These are phyloP conservation scores for Halcyon chelicuti DNA, from an alignment of 2,797 vertebrate species.

Conservation along the genomic window DNA sequence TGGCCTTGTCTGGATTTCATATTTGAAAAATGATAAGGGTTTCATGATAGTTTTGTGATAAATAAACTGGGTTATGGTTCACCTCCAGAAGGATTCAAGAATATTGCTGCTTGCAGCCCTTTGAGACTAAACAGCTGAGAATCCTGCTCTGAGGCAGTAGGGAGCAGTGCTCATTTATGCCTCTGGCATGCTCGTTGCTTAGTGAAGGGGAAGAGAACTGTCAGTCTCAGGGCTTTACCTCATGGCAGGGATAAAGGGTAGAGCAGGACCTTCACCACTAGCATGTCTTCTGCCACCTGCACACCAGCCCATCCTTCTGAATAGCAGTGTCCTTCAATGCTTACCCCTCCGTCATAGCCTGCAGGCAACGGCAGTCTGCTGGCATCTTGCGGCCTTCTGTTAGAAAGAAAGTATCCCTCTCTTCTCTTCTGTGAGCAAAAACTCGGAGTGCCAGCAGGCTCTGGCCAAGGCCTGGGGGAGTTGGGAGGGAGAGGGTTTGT, in stretches of 20 bases:
- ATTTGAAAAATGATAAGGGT: constrained; percentile 54
- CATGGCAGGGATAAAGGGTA: neutral
- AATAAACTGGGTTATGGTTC: constrained; percentile 28
- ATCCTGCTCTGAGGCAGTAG: neutral
- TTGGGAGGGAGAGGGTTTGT: neutral
- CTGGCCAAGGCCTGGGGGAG: neutral
- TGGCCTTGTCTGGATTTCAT: constrained; percentile 43
- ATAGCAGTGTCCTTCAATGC: neutral
- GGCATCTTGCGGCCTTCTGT: neutral
- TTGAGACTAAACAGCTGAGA: neutral
- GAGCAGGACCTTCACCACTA: neutral
- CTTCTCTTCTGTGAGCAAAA: neutral
- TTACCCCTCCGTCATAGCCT: neutral
- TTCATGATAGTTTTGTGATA: constrained; percentile 6
- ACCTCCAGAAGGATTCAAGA: neutral
- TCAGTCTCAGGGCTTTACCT: neutral
- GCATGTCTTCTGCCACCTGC: neutral
- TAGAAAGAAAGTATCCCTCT: neutral
- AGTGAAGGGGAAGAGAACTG: neutral
- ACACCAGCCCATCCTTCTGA: neutral
- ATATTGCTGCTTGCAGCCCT: neutral
- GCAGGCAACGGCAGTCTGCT: neutral
- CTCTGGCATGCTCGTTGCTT: neutral
- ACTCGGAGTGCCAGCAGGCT: neutral
- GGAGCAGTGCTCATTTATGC: rapidly evolving